Evolutionary conservation across 2,113 vertebrate species (phyloP), one percentile per base, ranked within the genome.

Genomic region (Chlorocebus sabaeus): DNA sequence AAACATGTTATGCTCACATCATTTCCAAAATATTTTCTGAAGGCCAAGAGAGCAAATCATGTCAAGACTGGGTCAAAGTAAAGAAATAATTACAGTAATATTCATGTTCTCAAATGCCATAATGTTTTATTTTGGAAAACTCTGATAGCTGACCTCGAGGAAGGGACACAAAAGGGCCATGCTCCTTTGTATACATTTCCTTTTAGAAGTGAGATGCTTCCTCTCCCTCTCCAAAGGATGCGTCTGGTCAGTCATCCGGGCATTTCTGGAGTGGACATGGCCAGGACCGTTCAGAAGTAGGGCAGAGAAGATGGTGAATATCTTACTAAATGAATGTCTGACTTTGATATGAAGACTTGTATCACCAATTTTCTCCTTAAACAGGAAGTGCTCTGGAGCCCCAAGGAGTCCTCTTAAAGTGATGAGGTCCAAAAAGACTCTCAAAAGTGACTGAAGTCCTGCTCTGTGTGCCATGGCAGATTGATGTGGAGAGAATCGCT

Each of bases 11-110:
- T 72, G 35, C 12, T 89, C 23, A 85, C 55, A 91, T 48, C 61
- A 89, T 96, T 93, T 96, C 84, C 43, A 64, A 94, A 92, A 23
- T 83, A 75, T 80, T 85, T 96, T 70, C 45, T 52, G 79, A 93
- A 97, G 87, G 43, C 30, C 79, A 86, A 92, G 16, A 55, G 64
- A 92, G 40, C 64, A 76, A 95, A 80, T 72, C 12, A 13, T 67
- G 22, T 78, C 48, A 93, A 57, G 40, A 76, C 30, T 22, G 6
- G 75, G 32, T 88, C 89, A 81, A 85, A 88, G 50, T 70, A 91
- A 95, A 78, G 57, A 84, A 59, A 76, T 64, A 61, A 80, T 84
- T 80, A 57, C 25, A 52, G 3, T 81, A 91, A 73, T 95, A 89
- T 59, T 82, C n/a, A 40, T 92, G 35, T 55, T 68, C n/a, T 68